Evolutionary conservation across 2,113 vertebrate genomes (phyloP), one percentile per base, ranked within the genome.

Genomic region (Furnarius figulus): DNA sequence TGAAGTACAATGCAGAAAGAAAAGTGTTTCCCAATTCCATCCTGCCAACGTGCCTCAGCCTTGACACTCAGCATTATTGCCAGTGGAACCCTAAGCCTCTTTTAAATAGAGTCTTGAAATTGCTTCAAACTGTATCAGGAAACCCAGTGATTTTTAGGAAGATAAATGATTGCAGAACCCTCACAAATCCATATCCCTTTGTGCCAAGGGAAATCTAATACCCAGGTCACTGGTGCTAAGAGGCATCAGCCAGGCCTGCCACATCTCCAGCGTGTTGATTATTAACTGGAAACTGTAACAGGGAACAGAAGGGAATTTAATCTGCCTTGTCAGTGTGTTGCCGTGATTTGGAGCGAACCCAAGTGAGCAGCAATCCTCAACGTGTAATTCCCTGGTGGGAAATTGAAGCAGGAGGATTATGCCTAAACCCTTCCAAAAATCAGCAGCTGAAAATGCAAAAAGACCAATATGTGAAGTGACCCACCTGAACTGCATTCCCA

Each of bases 291-390:
- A 89, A 72, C 31, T 40, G 15, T 56, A 61, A 65, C 49, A 49
- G 63, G 52, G 74, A 91, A 58, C 58, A 73, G 80, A 85, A 82
- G 59, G 62, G 61, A 63, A 90, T 76, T 93, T 85, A 61, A 91
- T 76, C 71, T 94, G 71, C 81, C 77, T 33, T 93, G 70, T 82
- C 78, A 62, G 47, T 3, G 7, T 61, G 53, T 7, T 83, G 70
- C 40, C 0, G 0, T 33, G 71, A 70, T 80, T 70, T 79, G 82
- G 82, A 94, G 59, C 58, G 73, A 90, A 58, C 28, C 67, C 74
- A 94, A 95, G 71, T 12, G 49, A 80, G 84, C 17, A 93, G n/a
- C 49, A 85, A 40, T 8, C 25, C 40, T 66, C 63, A 46, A 0
- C 2, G 1, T 70, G 37, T 6, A 68, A 91, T n/a, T 87, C 85